phyloP scores from a whole-genome alignment of 2,113 vertebrate species.

The Osmerus eperlanus region DNA sequence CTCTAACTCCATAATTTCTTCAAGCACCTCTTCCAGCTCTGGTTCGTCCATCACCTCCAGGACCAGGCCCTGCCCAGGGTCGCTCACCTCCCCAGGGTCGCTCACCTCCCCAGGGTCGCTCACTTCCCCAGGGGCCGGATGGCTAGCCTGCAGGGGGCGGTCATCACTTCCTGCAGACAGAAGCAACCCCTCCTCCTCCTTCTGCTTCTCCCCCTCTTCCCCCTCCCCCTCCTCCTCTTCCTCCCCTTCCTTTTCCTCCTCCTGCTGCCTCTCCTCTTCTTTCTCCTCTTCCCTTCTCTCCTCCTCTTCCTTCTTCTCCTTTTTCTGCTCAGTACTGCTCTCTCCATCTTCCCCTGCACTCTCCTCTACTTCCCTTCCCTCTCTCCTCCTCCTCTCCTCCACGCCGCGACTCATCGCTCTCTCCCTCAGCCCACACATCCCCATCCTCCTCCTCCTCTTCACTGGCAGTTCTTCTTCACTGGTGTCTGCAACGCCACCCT shows the following conservation, averaged over 20 bases:
- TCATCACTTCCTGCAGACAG: too few species aligned
- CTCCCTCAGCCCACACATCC: slow-evolving; percentile 58
- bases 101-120: too few species aligned
- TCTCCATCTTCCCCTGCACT: neutral
- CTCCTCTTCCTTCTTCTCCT: neutral
- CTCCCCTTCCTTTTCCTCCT: slow-evolving; percentile 9
- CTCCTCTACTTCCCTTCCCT: neutral
- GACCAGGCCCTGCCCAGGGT: too few species aligned
- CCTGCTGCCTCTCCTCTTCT: slow-evolving; percentile 23
- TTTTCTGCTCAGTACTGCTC: neutral
- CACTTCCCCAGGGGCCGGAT: neutral
- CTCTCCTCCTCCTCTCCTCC: neutral
- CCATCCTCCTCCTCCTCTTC: slow-evolving; percentile 60
- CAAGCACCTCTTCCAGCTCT: too few species aligned
- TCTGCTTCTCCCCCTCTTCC: slow-evolving; percentile 11
- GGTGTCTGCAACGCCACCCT: neutral
- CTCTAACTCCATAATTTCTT: slow-evolving; percentile 33
- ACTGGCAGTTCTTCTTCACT: neutral
- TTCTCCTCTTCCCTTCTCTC: slow-evolving; percentile 6
- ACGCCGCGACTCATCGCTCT: slow-evolving; percentile 24
- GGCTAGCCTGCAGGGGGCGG: neutral
- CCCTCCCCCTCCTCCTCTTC: slow-evolving; percentile 3
- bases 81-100: too few species aligned
- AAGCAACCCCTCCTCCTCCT: neutral
- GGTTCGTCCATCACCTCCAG: neutral